Base-by-base conservation (phyloP, 2,888 invertebrate genomes). In the Epirrhoe tristata region DNA sequence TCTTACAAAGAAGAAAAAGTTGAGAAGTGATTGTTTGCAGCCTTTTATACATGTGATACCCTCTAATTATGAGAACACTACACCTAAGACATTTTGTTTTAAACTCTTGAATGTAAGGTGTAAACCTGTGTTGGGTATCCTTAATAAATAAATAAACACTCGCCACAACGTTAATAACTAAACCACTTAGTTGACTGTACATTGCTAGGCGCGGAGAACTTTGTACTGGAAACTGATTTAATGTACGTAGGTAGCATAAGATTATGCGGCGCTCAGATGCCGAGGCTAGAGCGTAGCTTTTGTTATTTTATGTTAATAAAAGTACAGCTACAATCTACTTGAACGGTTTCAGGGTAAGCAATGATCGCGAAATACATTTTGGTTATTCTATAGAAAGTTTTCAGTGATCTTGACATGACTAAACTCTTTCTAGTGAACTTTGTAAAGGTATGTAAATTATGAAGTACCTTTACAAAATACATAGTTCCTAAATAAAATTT, bases 281-380 rank as follows among this genome's bases (percentile, higher is more conserved):
- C 75, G 77, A 76, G 77, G 76, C 70, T 80, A 75, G 78, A 73
- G 79, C 80, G 84, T 91, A 92, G 84, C 82, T 84, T 87, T 86
- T 93, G 93, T 93, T 93, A 90, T 91, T 93, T 86, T 93, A 93
- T 92, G 93, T 86, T 91, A 93, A 93, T 92, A 87, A 86, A 88
- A 78, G 84, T 87, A 85, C 82, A 78, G 80, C 82, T 85, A 72
- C 58, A 71, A 56, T 67, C 70, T 66, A 58, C 65, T 64, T 65
- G 66, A 61, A 62, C 52, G 48, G 46, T 57, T 64, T 61, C 51
- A 67, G 32, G 58, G 59, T 66, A 46, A 59, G 48, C 67, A 56
- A 17, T 32, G 24, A 36, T 58, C 17, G 53, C 54, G 32, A 58
- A 64, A 53, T 36, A 48, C n/a, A 36, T 58, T 14, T 34, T 46